Evolutionary conservation across 2,113 vertebrate genomes (phyloP).

Genomic region (Megaceryle torquata): DNA sequence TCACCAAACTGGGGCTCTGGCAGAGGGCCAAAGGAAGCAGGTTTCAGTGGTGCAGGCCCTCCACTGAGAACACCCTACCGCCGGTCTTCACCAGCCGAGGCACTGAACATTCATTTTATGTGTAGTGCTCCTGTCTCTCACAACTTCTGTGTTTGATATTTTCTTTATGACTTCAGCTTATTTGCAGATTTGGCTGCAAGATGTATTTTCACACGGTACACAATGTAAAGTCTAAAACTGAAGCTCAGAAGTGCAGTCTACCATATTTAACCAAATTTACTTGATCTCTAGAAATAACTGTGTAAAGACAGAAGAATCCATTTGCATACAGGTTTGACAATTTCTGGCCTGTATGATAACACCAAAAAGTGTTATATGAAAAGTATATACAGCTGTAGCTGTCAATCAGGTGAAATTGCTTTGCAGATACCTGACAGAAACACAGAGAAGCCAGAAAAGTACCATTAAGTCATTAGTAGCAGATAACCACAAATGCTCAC

Average conservation of each 20-base stretch:
- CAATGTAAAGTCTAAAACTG: background rate
- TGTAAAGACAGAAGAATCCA: background rate
- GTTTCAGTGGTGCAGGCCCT: background rate
- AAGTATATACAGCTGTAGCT: background rate
- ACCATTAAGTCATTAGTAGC: background rate
- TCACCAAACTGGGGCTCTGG: background rate
- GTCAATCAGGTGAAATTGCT: background rate
- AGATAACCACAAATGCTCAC: background rate
- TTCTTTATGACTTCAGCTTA: conserved; percentile 68
- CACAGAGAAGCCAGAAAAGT: background rate
- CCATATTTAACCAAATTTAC: background rate
- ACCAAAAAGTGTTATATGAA: background rate
- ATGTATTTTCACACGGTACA: conserved; percentile 51
- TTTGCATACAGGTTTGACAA: background rate
- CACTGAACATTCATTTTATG: background rate
- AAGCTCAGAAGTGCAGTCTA: background rate
- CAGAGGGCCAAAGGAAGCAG: conserved; percentile 44
- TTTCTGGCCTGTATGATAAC: background rate
- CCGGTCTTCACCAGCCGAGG: background rate
- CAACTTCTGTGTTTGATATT: conserved; percentile 34
- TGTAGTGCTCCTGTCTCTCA: conserved; percentile 52
- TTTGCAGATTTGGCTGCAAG: conserved; percentile 57
- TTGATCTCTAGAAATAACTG: background rate
- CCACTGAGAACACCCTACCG: conserved; percentile 17
- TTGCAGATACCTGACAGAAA: background rate